Percentiles rank a stretch among this genome's conserved stretches.
phyloP scores from a whole-genome alignment of 2,888 invertebrate genomes.

The Gisinianus flammeolus region DNA sequence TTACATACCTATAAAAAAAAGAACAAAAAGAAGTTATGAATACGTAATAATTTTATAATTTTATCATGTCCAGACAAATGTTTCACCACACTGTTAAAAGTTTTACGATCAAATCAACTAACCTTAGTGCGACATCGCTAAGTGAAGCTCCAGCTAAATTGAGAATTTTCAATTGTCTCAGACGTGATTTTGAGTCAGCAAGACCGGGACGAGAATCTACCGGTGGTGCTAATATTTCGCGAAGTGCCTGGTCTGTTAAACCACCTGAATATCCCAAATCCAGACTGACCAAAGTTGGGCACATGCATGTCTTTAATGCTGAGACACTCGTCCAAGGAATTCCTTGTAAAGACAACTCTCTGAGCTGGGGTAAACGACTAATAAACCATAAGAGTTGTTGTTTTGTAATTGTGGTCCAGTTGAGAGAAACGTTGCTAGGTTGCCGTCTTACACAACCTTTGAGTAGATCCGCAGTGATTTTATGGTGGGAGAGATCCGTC shows the following conservation, averaged over 20 bases:
- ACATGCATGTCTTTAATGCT: slow-evolving; percentile 78
- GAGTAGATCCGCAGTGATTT: slow-evolving; percentile 74
- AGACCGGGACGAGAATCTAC: slow-evolving; percentile 81
- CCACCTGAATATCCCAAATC: slow-evolving; percentile 87
- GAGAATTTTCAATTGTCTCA: slow-evolving; percentile 77
- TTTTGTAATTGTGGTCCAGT: slow-evolving; percentile 87
- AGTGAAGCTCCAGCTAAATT: slow-evolving; percentile 86
- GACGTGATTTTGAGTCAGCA: slow-evolving; percentile 74
- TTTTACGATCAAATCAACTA: too few species aligned
- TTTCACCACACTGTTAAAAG: too few species aligned
- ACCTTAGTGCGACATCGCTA: slow-evolving; percentile 79
- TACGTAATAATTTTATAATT: neutral
- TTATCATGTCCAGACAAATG: too few species aligned
- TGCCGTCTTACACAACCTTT: slow-evolving; percentile 87
- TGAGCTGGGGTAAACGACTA: slow-evolving; percentile 80
- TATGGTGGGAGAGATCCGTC: slow-evolving; percentile 76
- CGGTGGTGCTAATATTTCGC: slow-evolving; percentile 85
- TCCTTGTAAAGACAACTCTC: slow-evolving; percentile 76
- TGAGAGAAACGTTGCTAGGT: slow-evolving; percentile 80
- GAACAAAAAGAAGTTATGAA: neutral
- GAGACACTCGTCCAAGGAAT: slow-evolving; percentile 77
- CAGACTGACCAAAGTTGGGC: slow-evolving; percentile 77
- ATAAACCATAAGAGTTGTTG: slow-evolving; percentile 92
- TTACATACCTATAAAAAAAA: slow-evolving; percentile 66
- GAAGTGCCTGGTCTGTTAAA: slow-evolving; percentile 80